A percentile compares a stretch with the other conserved stretches of the same genome.
These are phyloP conservation scores for Balaenoptera acutorostrata DNA, from an alignment of 2,113 vertebrate genomes.

Conservation along the genomic window DNA sequence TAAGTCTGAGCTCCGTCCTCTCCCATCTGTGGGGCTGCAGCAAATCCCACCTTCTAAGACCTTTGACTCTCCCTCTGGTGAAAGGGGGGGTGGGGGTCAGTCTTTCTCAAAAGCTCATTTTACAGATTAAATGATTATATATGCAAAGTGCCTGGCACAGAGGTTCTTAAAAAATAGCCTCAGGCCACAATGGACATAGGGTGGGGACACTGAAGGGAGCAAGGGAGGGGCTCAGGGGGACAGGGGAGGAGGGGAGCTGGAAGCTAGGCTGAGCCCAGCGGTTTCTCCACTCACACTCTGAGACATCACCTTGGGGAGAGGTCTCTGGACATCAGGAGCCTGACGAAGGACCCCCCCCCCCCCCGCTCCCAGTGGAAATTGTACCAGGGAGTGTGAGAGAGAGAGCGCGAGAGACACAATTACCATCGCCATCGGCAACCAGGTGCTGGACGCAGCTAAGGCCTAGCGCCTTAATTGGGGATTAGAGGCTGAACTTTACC, in stretches of 20 bases:
- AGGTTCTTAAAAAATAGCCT: background rate
- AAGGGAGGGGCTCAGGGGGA: background rate
- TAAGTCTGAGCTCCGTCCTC: background rate
- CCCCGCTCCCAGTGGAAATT: background rate
- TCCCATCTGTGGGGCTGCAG: background rate
- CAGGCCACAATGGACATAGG: background rate
- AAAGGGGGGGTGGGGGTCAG: background rate
- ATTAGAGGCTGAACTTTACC: conserved; percentile 55
- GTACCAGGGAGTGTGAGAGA: background rate
- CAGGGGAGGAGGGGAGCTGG: background rate
- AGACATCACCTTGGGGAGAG: background rate
- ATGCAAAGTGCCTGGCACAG: background rate
- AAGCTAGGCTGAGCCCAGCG: background rate
- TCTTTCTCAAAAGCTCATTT: background rate
- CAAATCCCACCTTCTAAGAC: background rate
- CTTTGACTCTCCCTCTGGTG: background rate
- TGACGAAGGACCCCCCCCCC: background rate
- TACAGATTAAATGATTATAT: background rate
- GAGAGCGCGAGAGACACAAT: background rate
- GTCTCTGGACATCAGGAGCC: background rate
- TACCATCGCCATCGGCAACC: background rate
- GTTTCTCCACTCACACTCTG: background rate
- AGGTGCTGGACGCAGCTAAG: conserved; percentile 61
- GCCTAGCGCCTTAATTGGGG: conserved; percentile 65
- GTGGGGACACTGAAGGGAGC: background rate